Evolutionary conservation across 2,797 vertebrate genomes (phyloP).

Genomic region (Sphaeramia orbicularis): DNA sequence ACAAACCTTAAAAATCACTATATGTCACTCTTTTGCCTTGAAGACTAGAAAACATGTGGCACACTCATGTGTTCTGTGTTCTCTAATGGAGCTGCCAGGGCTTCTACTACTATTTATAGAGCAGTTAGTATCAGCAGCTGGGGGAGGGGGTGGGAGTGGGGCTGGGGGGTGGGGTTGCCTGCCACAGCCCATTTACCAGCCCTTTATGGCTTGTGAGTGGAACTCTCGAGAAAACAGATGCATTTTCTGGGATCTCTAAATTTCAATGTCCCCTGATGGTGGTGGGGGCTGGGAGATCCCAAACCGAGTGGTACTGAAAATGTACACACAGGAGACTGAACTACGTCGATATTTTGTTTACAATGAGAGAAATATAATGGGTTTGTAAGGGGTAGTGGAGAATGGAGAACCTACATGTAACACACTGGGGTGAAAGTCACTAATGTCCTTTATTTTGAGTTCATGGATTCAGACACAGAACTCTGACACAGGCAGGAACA

Average conservation of each 20-base stretch:
- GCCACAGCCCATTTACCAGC: conserved; percentile 47
- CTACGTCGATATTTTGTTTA: not conserved
- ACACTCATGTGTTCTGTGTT: conserved; percentile 4
- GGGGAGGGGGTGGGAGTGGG: conserved; percentile 16
- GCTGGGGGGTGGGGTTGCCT: conserved; percentile 9
- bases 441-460: too few relatives aligned
- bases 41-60: conserved; percentile 30
- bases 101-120: conserved; percentile 81
- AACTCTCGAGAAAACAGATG: conserved; percentile 77
- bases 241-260: conserved; percentile 55
- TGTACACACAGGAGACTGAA: not conserved
- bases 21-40: conserved; percentile 12
- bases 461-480: too few relatives aligned
- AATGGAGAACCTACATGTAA: too few relatives aligned
- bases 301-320: conserved; percentile 3
- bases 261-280: conserved; percentile 2
- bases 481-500: too few relatives aligned
- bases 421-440: too few relatives aligned
- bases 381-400: too few relatives aligned
- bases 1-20: not conserved
- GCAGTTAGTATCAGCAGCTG: conserved; percentile 83
- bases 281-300: conserved; percentile 14
- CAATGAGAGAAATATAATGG: too few relatives aligned
- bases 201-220: conserved; percentile 65
- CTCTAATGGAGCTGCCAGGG: conserved; percentile 31